A percentile compares a stretch with the other conserved stretches of the same genome.
Evolutionary conservation across 53 echinoderm and acorn worm genomes (phyloP).

Genomic region (Glandiceps talaboti): DNA sequence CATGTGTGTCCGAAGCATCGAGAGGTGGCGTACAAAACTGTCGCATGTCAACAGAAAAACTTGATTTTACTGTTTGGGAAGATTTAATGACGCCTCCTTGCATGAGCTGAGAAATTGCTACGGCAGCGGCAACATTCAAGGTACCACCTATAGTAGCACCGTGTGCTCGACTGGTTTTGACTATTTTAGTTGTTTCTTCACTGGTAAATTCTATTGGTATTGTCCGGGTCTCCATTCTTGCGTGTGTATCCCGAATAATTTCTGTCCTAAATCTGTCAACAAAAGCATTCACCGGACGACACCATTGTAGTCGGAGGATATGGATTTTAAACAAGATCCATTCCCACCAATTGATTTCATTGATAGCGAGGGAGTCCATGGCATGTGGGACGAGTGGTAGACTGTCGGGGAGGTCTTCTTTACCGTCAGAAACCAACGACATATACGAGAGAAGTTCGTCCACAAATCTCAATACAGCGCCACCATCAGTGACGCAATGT

Average conservation of each 20-base stretch:
- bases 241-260: neutral
- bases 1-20: neutral
- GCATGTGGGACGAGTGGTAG: neutral
- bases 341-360: neutral
- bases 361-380: neutral
- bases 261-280: neutral
- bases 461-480: neutral
- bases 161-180: neutral
- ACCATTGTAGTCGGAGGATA: neutral
- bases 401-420: neutral
- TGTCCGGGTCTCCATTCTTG: neutral
- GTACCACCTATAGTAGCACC: neutral
- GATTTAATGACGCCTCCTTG: neutral
- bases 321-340: neutral
- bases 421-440: neutral
- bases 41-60: neutral
- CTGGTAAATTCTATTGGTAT: neutral
- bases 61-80: neutral
- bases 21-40: neutral
- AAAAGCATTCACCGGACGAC: neutral
- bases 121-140: neutral
- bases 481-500: neutral
- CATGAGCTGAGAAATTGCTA: neutral
- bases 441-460: neutral
- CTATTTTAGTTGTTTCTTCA: neutral